Conservation (phyloP, 2,113 vertebrate species). For the Illadopsis cleaveri region DNA sequence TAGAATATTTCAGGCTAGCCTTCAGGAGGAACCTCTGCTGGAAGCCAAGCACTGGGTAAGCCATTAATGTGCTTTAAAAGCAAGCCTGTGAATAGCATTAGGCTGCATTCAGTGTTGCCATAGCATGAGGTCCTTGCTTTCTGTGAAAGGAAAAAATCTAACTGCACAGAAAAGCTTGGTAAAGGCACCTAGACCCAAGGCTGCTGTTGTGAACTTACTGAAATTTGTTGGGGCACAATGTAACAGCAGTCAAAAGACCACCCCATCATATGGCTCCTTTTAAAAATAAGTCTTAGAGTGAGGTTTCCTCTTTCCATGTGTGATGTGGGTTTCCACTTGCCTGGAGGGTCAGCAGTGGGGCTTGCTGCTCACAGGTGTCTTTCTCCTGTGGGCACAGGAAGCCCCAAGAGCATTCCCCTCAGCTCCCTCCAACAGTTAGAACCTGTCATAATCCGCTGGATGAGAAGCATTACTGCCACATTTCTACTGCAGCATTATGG, state of each 20-base stretch:
- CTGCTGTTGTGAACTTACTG: background rate
- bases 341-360: background rate
- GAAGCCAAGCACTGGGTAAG: background rate
- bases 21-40: background rate
- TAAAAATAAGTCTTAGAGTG: background rate
- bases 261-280: accelerated
- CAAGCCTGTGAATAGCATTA: background rate
- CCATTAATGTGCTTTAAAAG: background rate
- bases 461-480: background rate
- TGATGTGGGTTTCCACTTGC: accelerated
- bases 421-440: accelerated
- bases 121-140: background rate
- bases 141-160: background rate
- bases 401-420: accelerated
- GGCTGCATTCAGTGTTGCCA: background rate
- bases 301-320: background rate
- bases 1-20: background rate
- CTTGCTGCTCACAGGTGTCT: accelerated
- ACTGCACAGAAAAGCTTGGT: background rate
- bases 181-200: background rate
- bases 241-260: background rate
- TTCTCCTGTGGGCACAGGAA: accelerated
- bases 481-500: background rate
- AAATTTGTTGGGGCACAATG: background rate
- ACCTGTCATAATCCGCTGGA: background rate